phyloP scores from a whole-genome alignment of 2,888 invertebrate genomes.

The Isoperla grammatica region DNA sequence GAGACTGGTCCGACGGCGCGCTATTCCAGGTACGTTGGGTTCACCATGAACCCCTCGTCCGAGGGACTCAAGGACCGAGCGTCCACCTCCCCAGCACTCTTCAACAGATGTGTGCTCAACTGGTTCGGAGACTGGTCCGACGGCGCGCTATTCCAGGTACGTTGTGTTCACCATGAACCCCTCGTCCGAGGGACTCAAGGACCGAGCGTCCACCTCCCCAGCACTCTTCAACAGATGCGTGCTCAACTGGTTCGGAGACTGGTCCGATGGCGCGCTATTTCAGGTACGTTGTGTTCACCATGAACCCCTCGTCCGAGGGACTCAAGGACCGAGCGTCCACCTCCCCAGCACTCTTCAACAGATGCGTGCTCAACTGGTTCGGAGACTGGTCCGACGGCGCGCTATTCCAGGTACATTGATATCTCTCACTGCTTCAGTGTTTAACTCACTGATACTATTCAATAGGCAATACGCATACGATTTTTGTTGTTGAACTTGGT shows the following conservation, averaged over 20 bases:
- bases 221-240: constrained; percentile 99
- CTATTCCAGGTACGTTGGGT: constrained; percentile 88
- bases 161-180: constrained; percentile 99
- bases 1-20: constrained; percentile 98
- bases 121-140: constrained; percentile 99
- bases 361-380: constrained; percentile 99
- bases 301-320: constrained; percentile 99
- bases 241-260: constrained; percentile 99
- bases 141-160: constrained; percentile 82
- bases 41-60: constrained; percentile 99
- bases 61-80: constrained; percentile 98
- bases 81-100: constrained; percentile 96
- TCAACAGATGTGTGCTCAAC: constrained; percentile 98
- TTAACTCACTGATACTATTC: constrained; percentile 98
- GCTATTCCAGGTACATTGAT: constrained; percentile 82
- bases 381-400: constrained; percentile 99
- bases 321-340: constrained; percentile 98
- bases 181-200: constrained; percentile 95
- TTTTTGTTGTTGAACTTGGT: too few relatives aligned
- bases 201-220: constrained; percentile 97
- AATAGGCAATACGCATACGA: too few relatives aligned
- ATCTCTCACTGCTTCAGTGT: constrained; percentile 96
- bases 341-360: constrained; percentile 97
- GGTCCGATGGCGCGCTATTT: constrained; percentile 94
- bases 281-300: constrained; percentile 94